These are phyloP conservation scores for Poecile montanus DNA, from an alignment of 2,797 vertebrate species.

Conservation along the genomic window DNA sequence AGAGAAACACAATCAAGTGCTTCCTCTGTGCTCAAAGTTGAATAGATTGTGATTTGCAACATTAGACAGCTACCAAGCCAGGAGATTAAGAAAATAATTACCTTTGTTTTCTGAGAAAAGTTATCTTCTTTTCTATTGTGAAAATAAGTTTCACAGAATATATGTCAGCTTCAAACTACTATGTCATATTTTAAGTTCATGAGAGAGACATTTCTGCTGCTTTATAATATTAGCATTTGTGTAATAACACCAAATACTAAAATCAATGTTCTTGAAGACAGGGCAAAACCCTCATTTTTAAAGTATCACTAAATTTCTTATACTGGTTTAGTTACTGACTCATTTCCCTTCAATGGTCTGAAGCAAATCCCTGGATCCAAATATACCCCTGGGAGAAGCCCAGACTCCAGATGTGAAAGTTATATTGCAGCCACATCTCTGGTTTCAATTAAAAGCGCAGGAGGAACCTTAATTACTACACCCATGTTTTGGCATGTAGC, in stretches of 20 bases:
- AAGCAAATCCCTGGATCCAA: constrained; percentile 6
- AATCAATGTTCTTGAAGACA: background rate
- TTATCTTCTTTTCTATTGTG: background rate
- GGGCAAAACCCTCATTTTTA: background rate
- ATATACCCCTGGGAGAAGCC: background rate
- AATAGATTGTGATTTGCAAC: background rate
- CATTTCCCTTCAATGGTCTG: background rate
- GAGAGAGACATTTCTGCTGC: background rate
- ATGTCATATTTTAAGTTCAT: background rate
- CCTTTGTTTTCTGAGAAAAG: background rate
- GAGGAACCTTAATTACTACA: background rate
- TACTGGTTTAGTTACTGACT: background rate
- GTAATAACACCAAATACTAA: background rate
- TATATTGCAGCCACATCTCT: background rate
- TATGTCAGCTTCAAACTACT: background rate
- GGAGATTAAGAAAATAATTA: background rate
- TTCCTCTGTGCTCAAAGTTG: background rate
- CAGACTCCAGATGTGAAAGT: constrained; percentile 21
- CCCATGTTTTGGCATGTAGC: background rate
- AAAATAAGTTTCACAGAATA: background rate
- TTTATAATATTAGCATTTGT: background rate
- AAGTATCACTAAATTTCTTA: background rate
- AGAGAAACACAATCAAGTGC: background rate
- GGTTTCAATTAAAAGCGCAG: constrained; percentile 19
- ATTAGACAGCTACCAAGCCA: background rate